These are phyloP conservation scores for Teinopalpus imperialis DNA, from an alignment of 2,888 invertebrate species.

Conservation along the genomic window DNA sequence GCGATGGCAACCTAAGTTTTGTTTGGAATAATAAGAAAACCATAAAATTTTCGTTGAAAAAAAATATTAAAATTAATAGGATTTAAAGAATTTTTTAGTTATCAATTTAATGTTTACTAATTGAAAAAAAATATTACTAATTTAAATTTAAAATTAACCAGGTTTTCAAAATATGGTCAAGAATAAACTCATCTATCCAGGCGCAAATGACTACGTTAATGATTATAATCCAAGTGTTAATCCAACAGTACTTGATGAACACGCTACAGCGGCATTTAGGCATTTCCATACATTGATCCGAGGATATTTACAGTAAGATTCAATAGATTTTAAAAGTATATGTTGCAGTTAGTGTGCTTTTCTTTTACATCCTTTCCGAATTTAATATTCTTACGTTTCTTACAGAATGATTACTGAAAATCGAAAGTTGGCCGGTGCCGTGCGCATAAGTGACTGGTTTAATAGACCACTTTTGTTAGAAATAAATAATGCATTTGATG, in stretches of 20 bases:
- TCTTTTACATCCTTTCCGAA: no score
- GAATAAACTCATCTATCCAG: conserved; percentile 84
- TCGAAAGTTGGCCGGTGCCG: conserved; percentile 73
- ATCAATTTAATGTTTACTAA: no score
- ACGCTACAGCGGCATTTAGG: conserved; percentile 87
- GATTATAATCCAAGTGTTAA: conserved; percentile 86
- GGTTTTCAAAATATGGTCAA: conserved; percentile 83
- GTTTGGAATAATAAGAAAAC: no score
- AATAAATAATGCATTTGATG: conserved; percentile 85
- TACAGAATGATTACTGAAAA: conserved; percentile 82
- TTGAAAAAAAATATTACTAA: no score
- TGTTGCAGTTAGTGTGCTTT: no score
- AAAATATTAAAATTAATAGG: no score
- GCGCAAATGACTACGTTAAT: conserved; percentile 80
- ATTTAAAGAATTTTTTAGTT: no score
- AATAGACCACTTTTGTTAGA: conserved; percentile 86
- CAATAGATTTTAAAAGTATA: no score
- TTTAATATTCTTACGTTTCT: no score
- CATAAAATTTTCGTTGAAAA: no score
- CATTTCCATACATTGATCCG: conserved; percentile 88
- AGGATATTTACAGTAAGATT: conserved; percentile 85
- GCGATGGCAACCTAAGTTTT: no score
- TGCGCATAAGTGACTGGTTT: conserved; percentile 88
- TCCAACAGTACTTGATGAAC: conserved; percentile 85
- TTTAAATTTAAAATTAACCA: no score